A percentile compares a stretch with the other conserved stretches of the same genome.
phyloP scores from a whole-genome alignment of 1,140 invertebrate species.

The Cyphomyrmex costatus region DNA sequence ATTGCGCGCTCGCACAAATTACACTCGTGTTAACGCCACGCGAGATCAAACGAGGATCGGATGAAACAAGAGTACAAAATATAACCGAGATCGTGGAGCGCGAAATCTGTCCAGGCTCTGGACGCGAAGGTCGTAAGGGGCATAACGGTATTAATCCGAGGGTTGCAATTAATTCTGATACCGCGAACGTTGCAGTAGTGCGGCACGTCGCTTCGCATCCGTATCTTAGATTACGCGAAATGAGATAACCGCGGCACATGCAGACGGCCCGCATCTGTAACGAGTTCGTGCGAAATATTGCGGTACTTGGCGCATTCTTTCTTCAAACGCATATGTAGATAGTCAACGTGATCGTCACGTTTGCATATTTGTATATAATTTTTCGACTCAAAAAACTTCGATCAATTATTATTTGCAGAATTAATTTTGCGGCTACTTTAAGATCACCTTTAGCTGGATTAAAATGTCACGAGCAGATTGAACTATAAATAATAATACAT shows the following conservation, averaged over 20 bases:
- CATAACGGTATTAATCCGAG: constrained; percentile 69
- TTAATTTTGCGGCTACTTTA: neutral
- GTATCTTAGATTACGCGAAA: constrained; percentile 61
- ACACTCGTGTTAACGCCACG: constrained; percentile 12
- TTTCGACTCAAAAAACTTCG: neutral
- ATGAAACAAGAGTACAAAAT: constrained; percentile 71
- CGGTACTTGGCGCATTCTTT: constrained; percentile 11
- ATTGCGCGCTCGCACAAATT: constrained; percentile 31
- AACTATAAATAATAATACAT: neutral
- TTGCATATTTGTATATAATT: neutral
- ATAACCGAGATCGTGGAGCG: constrained; percentile 54
- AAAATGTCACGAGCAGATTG: neutral
- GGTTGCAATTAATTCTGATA: constrained; percentile 73
- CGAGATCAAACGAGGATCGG: constrained; percentile 28
- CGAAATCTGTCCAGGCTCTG: constrained; percentile 64
- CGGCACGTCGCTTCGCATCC: constrained; percentile 34
- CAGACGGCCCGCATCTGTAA: constrained; percentile 48
- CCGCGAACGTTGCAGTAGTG: constrained; percentile 56
- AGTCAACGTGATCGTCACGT: neutral
- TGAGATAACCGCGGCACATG: constrained; percentile 36
- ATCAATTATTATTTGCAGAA: neutral
- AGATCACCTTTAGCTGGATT: neutral
- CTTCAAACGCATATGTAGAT: neutral
- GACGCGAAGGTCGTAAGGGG: constrained; percentile 62
- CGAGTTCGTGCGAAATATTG: constrained; percentile 62